Conservation (phyloP, 1,140 invertebrate genomes). For the Penaeus vannamei region DNA sequence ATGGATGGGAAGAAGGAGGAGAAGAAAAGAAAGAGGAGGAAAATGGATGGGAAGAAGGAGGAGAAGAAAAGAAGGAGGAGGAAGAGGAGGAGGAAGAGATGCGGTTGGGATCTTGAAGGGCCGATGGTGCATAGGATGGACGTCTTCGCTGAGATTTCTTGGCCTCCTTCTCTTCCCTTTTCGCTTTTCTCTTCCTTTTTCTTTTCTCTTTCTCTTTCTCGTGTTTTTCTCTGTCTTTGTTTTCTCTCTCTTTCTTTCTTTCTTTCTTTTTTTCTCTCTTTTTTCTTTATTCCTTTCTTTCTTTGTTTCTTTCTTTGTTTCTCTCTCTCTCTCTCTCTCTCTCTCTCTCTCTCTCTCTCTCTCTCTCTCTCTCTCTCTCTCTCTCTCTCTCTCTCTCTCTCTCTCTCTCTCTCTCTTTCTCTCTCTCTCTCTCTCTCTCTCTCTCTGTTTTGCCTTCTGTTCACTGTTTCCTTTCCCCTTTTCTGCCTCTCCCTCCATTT, state of each 20-base stretch:
- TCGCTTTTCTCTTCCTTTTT: background rate
- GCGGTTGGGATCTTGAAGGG: too few species aligned
- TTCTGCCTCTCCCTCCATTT: too few species aligned
- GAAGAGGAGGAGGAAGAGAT: background rate
- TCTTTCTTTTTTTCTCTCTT: background rate
- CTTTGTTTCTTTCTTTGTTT: background rate
- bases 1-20: background rate
- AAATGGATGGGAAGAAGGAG: background rate
- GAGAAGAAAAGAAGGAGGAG: background rate
- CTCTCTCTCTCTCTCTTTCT: background rate
- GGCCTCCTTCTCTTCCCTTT: background rate
- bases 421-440: slow-evolving; percentile 3
- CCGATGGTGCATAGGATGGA: too few species aligned
- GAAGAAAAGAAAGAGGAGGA: background rate
- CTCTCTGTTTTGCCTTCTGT: background rate
- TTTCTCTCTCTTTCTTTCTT: background rate
- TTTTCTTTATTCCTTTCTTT: background rate
- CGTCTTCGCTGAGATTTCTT: too few species aligned
- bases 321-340: background rate
- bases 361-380: background rate
- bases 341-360: background rate
- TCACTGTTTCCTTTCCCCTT: too few species aligned
- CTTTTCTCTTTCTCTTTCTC: background rate
- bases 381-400: background rate
- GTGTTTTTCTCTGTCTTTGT: background rate